phyloP scores from a whole-genome alignment of 2,888 invertebrate species.

The Habrosyne pyritoides region DNA sequence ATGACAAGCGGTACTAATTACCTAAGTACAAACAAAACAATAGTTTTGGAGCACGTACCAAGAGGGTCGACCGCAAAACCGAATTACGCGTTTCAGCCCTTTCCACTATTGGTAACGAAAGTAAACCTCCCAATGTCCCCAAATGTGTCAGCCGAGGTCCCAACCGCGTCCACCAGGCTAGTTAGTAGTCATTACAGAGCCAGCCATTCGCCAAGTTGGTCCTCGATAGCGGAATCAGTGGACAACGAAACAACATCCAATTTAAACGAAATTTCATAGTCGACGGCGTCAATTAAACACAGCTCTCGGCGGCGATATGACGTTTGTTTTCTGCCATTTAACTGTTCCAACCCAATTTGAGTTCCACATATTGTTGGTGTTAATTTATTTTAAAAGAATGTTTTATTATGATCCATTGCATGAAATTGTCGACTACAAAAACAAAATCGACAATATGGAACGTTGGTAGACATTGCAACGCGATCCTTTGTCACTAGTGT shows the following conservation, averaged over 20 bases:
- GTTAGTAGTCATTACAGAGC: conserved; percentile 70
- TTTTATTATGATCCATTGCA: background rate
- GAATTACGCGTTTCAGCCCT: conserved; percentile 53
- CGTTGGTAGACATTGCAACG: too few species aligned
- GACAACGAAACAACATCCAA: conserved; percentile 56
- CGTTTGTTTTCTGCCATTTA: conserved; percentile 42
- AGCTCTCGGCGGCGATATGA: conserved; percentile 41
- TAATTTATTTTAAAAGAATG: conserved; percentile 31
- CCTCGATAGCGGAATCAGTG: conserved; percentile 48
- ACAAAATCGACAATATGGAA: too few species aligned
- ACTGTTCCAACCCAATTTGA: conserved; percentile 44
- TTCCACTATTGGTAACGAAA: conserved; percentile 57
- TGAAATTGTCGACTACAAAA: background rate
- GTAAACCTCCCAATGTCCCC: conserved; percentile 41
- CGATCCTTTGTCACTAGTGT: too few species aligned
- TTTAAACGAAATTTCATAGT: conserved; percentile 67
- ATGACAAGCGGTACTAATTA: conserved; percentile 59
- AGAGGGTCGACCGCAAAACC: conserved; percentile 62
- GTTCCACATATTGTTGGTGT: conserved; percentile 41
- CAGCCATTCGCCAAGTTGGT: conserved; percentile 54
- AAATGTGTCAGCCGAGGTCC: conserved; percentile 16
- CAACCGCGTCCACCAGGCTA: conserved; percentile 39
- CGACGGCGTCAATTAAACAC: conserved; percentile 54
- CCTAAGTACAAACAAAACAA: conserved; percentile 58
- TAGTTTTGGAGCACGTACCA: conserved; percentile 47